Evolutionary conservation across 2,113 vertebrate species (phyloP).

Genomic region (Sitta europaea): DNA sequence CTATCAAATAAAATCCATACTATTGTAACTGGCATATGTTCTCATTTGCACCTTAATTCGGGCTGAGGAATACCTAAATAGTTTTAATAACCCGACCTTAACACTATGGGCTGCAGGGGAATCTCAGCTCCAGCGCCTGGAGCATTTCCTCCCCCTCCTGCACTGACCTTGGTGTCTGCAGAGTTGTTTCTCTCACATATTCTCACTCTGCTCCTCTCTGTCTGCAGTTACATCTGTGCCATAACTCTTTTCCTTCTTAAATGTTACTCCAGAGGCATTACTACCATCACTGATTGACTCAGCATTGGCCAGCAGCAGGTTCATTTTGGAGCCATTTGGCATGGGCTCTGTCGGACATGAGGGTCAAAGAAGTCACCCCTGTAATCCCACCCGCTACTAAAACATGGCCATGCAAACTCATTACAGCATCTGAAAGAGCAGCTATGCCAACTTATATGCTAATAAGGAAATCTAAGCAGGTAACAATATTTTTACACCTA

Average conservation of each 20-base stretch:
- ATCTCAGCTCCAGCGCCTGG: neutral
- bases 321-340: neutral
- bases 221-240: neutral
- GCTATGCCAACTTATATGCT: neutral
- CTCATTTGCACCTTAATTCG: neutral
- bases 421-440: neutral
- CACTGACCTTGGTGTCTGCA: neutral
- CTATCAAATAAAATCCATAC: neutral
- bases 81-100: neutral
- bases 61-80: neutral
- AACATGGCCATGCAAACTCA: neutral
- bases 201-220: neutral
- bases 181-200: neutral
- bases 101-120: neutral
- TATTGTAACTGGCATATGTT: neutral
- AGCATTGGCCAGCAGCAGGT: neutral
- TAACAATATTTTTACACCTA: neutral
- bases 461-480: neutral
- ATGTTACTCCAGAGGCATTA: neutral
- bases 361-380: neutral
- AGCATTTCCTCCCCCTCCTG: neutral
- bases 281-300: neutral
- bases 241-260: neutral
- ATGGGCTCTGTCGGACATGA: neutral
- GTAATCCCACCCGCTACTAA: neutral